These are phyloP conservation scores for Sebastiscus albofasciatus DNA, from an alignment of 2,797 vertebrate genomes.

Conservation along the genomic window DNA sequence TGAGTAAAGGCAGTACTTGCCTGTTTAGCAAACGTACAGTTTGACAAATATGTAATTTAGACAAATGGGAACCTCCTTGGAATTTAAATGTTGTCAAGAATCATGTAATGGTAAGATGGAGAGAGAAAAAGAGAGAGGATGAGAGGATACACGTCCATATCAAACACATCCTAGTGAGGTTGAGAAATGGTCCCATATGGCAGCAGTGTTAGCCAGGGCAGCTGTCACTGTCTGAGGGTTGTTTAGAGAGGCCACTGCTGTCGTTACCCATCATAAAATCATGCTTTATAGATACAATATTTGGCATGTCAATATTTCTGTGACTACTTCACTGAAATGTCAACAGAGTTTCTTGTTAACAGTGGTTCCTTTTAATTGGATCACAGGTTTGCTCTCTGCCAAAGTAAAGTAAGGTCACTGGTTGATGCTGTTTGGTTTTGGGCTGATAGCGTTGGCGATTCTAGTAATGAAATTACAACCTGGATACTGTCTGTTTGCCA, in stretches of 20 bases:
- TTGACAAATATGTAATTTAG: not conserved
- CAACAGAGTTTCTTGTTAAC: constrained; percentile 13
- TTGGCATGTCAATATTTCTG: constrained; percentile 28
- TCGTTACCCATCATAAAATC: constrained; percentile 26
- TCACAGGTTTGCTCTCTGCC: not conserved
- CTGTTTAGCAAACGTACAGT: no score
- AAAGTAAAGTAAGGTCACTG: constrained; percentile 9
- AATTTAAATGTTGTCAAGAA: not conserved
- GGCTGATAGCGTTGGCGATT: constrained; percentile 6
- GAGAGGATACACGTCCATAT: constrained; percentile 20
- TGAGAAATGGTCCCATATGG: constrained; percentile 30
- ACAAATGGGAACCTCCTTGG: constrained; percentile 6
- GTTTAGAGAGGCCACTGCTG: constrained; percentile 5
- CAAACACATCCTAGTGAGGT: constrained; percentile 36
- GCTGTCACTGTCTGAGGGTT: constrained; percentile 28
- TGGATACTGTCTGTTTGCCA: constrained; percentile 46
- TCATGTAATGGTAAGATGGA: not conserved
- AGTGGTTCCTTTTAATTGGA: constrained; percentile 17
- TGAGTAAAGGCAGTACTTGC: no score
- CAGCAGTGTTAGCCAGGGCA: constrained; percentile 17
- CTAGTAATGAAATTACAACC: constrained; percentile 52
- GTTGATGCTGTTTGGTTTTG: constrained; percentile 36
- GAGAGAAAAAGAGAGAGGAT: not conserved
- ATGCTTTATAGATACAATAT: not conserved
- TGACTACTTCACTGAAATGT: not conserved